Percentiles rank a stretch among this genome's conserved stretches.
Conservation (phyloP, 2,797 vertebrate species). For the Ispidina lecontei region DNA sequence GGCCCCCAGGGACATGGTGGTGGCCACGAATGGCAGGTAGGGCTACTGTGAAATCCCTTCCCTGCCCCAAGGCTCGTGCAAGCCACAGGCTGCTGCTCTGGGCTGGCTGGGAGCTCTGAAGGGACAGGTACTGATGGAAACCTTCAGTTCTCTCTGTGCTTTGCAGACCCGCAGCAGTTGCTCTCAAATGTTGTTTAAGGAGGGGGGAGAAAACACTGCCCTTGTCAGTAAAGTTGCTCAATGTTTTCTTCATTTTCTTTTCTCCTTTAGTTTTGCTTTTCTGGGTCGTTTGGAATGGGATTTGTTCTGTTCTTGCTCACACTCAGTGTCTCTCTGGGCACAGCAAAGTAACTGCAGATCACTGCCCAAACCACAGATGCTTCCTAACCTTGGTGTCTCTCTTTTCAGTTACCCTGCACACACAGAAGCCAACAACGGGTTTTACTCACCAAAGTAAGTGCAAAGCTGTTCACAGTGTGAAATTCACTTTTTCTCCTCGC, state of each 20-base stretch:
- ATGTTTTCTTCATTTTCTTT: neutral
- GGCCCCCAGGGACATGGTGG: neutral
- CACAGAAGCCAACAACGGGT: neutral
- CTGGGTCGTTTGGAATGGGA: neutral
- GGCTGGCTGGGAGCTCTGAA: neutral
- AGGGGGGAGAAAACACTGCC: rapidly evolving
- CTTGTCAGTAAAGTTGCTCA: neutral
- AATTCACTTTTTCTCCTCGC: neutral
- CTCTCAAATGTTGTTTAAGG: neutral
- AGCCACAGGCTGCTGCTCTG: neutral
- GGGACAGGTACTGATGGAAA: neutral
- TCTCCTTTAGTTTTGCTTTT: neutral
- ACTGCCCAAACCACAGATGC: neutral
- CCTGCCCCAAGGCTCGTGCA: neutral
- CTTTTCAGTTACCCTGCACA: slow-evolving; percentile 20
- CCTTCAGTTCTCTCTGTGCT: neutral
- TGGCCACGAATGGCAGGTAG: slow-evolving; percentile 30
- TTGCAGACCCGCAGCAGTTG: neutral
- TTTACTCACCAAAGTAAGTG: slow-evolving; percentile 9
- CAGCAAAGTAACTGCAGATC: neutral
- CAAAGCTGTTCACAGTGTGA: neutral
- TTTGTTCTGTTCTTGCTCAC: neutral
- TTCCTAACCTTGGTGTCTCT: neutral
- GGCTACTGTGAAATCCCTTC: neutral
- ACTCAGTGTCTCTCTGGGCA: neutral